Percentiles rank a stretch among this genome's conserved stretches.
These are phyloP conservation scores for Galaxea fascicularis DNA, from an alignment of 92 coral and sea anemone genomes.

Conservation along the genomic window DNA sequence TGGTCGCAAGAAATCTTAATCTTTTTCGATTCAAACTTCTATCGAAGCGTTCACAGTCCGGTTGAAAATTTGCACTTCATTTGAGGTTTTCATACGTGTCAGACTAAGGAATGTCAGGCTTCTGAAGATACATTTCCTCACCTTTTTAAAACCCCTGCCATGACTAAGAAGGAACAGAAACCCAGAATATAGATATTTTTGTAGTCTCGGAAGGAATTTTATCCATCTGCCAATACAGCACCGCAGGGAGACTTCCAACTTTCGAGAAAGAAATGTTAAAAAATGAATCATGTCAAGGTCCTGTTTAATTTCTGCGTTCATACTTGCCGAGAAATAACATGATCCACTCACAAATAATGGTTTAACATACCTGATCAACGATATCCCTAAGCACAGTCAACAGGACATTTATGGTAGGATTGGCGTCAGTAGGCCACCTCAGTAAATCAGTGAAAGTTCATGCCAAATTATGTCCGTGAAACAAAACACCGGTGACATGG, in stretches of 20 bases:
- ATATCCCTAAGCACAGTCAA: conserved; percentile 8
- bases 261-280: no score
- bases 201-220: conserved; percentile 61
- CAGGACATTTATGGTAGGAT: conserved; percentile 54
- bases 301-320: no score
- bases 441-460: conserved; percentile 57
- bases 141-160: conserved; percentile 38
- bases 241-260: conserved; percentile 39
- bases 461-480: no score
- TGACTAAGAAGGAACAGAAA: conserved; percentile 58
- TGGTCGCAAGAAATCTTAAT: no score
- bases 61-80: conserved; percentile 27
- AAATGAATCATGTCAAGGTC: no score
- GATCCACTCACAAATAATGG: neutral
- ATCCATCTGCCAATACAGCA: conserved; percentile 66
- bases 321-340: no score
- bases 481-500: conserved; percentile 61
- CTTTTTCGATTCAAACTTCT: no score
- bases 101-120: no score
- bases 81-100: no score
- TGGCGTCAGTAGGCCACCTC: conserved; percentile 73
- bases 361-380: neutral
- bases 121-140: no score
- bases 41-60: no score
- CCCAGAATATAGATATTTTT: conserved; percentile 49